Conservation (phyloP, 2,113 vertebrate species). For the Plectropomus leopardus region DNA sequence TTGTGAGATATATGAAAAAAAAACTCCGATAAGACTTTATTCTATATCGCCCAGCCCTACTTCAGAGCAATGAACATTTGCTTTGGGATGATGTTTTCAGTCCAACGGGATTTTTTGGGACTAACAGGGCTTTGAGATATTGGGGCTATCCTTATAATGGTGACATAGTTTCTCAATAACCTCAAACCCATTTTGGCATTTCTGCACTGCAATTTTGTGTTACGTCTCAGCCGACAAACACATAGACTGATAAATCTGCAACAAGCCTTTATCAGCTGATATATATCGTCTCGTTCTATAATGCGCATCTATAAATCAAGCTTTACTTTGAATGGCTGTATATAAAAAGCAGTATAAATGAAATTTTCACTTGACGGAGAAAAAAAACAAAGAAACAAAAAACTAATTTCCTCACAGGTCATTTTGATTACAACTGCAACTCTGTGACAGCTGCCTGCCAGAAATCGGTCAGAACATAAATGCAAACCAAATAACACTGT, state of each 20-base stretch:
- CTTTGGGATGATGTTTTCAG: too few species aligned
- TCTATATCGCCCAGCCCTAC: too few species aligned
- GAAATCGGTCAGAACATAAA: constrained; percentile 4
- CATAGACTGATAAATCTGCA: background rate
- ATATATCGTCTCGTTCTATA: background rate
- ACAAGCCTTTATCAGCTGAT: background rate
- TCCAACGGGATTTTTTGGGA: too few species aligned
- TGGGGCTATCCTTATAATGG: too few species aligned
- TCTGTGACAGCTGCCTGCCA: background rate
- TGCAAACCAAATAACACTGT: constrained; percentile 8
- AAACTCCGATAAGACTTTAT: too few species aligned
- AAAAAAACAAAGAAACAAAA: background rate
- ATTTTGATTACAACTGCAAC: background rate
- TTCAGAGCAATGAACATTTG: too few species aligned
- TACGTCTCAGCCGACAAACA: too few species aligned
- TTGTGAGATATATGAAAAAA: too few species aligned
- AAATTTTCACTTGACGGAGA: background rate
- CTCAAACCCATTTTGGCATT: too few species aligned
- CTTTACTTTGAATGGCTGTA: background rate
- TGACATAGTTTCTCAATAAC: too few species aligned
- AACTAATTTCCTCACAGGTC: background rate
- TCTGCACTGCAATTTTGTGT: too few species aligned
- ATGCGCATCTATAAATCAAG: background rate
- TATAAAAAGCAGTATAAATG: background rate
- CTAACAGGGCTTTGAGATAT: too few species aligned